Evolutionary conservation across 1,140 invertebrate species (phyloP), one percentile per base, ranked within the genome.

Genomic region (Trichonephila inaurata): DNA sequence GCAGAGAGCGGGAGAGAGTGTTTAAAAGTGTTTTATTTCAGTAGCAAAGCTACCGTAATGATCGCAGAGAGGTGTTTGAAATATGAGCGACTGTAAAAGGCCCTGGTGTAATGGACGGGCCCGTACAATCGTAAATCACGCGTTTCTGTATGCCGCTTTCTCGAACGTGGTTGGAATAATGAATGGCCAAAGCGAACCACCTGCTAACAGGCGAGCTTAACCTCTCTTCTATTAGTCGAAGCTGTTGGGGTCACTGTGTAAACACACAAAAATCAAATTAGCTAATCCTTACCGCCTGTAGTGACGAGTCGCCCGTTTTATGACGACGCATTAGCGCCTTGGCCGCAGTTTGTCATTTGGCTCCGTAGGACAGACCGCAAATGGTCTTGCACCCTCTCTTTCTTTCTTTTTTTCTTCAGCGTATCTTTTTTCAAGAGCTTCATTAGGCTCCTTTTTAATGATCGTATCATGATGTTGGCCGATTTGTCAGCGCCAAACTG

Each of bases 251-350:
- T 93, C 92, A 93, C 28, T 69, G 58, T 93, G 92, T 93, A 93
- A 93, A 93, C 64, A 89, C 92, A 89, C 92, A 88, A 93, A 93
- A 93, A 93, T 93, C 92, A 93, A 93, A 93, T 93, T 93, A 93
- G 92, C 92, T 93, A 93, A 93, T 93, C 92, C 92, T 62, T 89
- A 93, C 92, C 92, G 92, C 92, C 92, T 93, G 83, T 88, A 93
- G 92, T 93, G 92, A 87, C 85, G 86, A 92, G 82, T 93, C 66
- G 64, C 69, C 86, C 92, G 69, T 88, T 93, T 93, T 93, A 93
- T 93, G 92, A 89, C 92, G 92, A 88, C 92, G 51, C 85, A 93
- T 93, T 93, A 93, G 92, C 66, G 72, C 92, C 85, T 64, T 40
- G 51, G 64, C 33, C 85, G 92, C 92, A 88, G 92, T 93, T 93